phyloP scores from a whole-genome alignment of 2,113 vertebrate genomes.

The Podocnemis expansa region DNA sequence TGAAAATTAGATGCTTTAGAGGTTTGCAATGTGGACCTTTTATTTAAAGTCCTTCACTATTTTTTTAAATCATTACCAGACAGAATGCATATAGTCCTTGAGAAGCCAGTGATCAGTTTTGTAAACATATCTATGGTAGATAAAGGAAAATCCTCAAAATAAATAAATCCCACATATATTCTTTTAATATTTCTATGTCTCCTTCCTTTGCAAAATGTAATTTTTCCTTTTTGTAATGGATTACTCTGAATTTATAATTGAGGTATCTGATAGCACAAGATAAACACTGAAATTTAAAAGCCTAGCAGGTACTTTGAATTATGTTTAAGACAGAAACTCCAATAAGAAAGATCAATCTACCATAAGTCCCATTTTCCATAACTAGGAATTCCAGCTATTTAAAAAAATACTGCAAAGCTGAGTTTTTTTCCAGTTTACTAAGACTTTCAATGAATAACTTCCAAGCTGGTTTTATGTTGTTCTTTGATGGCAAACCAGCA shows the following conservation, averaged over 20 bases:
- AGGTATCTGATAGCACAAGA: not conserved
- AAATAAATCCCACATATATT: accelerated
- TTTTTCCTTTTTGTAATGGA: not conserved
- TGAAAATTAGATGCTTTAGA: not conserved
- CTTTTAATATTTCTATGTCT: not conserved
- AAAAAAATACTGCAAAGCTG: not conserved
- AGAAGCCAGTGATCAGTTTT: not conserved
- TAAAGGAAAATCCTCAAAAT: not conserved
- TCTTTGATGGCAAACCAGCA: not conserved
- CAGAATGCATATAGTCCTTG: not conserved
- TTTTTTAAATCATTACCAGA: not conserved
- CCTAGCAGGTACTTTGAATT: not conserved
- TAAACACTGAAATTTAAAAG: not conserved
- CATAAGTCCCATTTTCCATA: not conserved
- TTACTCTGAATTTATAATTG: not conserved
- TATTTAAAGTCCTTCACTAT: not conserved
- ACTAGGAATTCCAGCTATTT: not conserved
- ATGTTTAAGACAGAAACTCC: not conserved
- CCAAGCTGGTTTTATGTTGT: not conserved
- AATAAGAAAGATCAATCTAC: not conserved
- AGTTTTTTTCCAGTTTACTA: not conserved
- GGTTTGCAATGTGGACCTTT: not conserved
- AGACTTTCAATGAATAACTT: not conserved
- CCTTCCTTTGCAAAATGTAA: not conserved
- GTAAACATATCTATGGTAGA: not conserved